Evolutionary conservation across 2,113 vertebrate genomes (phyloP).

Genomic region (Xenopus borealis): DNA sequence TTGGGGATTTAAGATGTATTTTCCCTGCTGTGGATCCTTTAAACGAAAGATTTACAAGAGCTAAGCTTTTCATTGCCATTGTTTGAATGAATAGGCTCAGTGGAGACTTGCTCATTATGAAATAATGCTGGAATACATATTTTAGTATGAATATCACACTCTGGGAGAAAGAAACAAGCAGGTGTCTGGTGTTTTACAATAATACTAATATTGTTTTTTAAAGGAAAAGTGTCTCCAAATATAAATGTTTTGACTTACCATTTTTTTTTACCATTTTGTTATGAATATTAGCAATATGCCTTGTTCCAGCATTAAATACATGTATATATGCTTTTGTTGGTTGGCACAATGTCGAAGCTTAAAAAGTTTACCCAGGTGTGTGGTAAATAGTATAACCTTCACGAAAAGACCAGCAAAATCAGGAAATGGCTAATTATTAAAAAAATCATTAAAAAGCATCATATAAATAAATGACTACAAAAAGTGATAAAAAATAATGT

Average conservation of each 20-base stretch:
- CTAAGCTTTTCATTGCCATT: slow-evolving; percentile 18
- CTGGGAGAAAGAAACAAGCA: neutral
- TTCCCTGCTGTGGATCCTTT: slow-evolving; percentile 33
- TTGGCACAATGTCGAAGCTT: too few species aligned
- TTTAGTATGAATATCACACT: slow-evolving; percentile 17
- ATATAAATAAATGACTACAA: too few species aligned
- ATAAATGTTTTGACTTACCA: neutral
- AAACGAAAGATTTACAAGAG: slow-evolving; percentile 18
- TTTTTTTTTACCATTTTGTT: too few species aligned
- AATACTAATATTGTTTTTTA: neutral
- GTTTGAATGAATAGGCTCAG: slow-evolving; percentile 36
- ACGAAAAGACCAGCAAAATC: too few species aligned
- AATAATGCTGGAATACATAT: slow-evolving; percentile 10
- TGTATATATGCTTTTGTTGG: too few species aligned
- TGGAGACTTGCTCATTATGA: slow-evolving; percentile 31
- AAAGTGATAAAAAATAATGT: too few species aligned
- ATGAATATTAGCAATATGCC: too few species aligned
- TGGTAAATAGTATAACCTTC: too few species aligned
- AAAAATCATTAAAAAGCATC: too few species aligned
- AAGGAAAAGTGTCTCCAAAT: neutral
- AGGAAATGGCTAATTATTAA: too few species aligned
- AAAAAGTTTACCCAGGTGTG: too few species aligned
- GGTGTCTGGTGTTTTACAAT: neutral
- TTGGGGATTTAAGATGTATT: slow-evolving; percentile 24
- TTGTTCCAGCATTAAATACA: too few species aligned